Evolutionary conservation across 2,888 invertebrate species (phyloP).

Genomic region (Chalcosyrphus nemorum): DNA sequence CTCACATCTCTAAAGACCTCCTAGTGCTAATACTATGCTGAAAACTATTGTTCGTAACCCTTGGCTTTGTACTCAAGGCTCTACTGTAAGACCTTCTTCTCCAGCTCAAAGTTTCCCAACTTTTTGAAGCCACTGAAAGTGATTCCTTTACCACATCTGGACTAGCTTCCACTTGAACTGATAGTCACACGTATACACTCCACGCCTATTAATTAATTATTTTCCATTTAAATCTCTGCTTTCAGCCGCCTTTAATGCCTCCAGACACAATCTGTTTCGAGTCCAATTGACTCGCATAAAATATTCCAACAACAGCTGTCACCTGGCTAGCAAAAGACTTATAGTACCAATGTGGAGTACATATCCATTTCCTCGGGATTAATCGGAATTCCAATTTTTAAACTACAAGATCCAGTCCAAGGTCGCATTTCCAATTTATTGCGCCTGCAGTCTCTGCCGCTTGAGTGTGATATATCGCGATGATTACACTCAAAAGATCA

Average conservation of each 20-base stretch:
- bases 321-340: not conserved
- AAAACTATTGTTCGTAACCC: no score
- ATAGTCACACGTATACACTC: not conserved
- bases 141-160: not conserved
- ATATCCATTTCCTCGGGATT: not conserved
- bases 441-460: not conserved
- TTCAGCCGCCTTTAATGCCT: conserved; percentile 2
- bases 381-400: conserved; percentile 6
- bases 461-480: conserved; percentile 19
- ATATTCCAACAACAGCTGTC: conserved; percentile 43
- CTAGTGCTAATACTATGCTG: no score
- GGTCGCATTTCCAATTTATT: conserved; percentile 42
- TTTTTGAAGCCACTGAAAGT: no score
- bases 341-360: not conserved
- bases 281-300: conserved; percentile 31
- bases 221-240: conserved; percentile 2
- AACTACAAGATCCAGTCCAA: conserved; percentile 21
- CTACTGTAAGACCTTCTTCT: no score
- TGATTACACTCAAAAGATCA: conserved; percentile 16
- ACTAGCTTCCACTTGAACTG: not conserved
- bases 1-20: no score
- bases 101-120: no score
- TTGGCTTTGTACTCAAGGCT: no score
- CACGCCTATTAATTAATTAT: conserved; percentile 36
- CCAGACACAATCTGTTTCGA: conserved; percentile 17